These are phyloP conservation scores for Hydropsyche tenuis DNA, from an alignment of 1,140 invertebrate species.

Conservation along the genomic window DNA sequence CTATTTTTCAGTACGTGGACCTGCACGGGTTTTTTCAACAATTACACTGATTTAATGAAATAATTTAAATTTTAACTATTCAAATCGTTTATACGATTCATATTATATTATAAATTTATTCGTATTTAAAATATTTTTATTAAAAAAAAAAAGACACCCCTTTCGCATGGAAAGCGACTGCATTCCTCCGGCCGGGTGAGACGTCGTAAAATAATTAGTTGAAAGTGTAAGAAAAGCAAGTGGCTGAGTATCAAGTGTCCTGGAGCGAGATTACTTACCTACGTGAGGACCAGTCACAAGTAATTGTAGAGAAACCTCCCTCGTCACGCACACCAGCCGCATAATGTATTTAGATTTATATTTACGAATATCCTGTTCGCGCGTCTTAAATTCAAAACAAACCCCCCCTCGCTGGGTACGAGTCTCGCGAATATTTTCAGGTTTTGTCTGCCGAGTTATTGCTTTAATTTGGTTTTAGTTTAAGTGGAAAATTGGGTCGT, in stretches of 20 bases:
- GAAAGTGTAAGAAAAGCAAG: constrained; percentile 47
- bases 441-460: too few species aligned
- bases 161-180: background rate
- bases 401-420: too few species aligned
- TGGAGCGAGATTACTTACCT: constrained; percentile 45
- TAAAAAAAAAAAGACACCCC: constrained; percentile 10
- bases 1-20: background rate
- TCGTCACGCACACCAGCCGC: constrained; percentile 21
- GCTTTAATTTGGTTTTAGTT: too few species aligned
- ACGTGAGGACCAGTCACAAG: constrained; percentile 41
- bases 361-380: constrained; percentile 55
- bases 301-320: constrained; percentile 28
- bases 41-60: background rate
- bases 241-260: constrained; percentile 42
- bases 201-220: constrained; percentile 46
- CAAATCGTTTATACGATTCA: too few species aligned
- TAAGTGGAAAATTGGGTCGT: too few species aligned
- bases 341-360: constrained; percentile 52
- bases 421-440: too few species aligned
- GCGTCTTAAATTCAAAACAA: constrained; percentile 52
- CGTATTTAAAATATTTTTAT: constrained; percentile 10
- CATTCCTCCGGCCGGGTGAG: background rate
- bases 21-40: too few species aligned
- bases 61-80: background rate
- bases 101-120: too few species aligned